A percentile compares a stretch with the other conserved stretches of the same genome.
phyloP scores from a whole-genome alignment of 2,113 vertebrate species.

The Stictonetta naevosa region DNA sequence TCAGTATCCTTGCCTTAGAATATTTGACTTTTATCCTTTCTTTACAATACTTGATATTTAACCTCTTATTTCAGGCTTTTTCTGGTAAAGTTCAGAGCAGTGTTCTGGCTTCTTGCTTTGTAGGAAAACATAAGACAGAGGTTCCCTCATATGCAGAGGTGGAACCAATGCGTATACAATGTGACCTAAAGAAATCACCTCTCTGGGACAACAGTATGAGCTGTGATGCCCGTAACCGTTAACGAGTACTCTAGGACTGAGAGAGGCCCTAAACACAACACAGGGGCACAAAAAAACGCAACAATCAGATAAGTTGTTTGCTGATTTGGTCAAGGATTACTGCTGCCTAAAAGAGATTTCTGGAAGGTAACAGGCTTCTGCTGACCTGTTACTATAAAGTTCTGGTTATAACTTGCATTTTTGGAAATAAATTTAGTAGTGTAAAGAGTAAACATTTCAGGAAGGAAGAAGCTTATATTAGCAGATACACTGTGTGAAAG shows the following conservation, averaged over 20 bases:
- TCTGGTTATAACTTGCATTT: background rate
- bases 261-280: background rate
- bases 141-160: background rate
- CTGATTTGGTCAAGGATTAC: background rate
- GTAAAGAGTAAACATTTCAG: background rate
- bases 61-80: background rate
- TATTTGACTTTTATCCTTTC: background rate
- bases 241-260: background rate
- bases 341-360: background rate
- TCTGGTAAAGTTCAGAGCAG: background rate
- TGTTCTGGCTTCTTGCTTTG: background rate
- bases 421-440: background rate
- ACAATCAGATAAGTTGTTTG: background rate
- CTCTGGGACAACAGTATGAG: background rate
- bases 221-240: background rate
- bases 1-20: background rate
- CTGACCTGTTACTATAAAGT: background rate
- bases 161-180: background rate
- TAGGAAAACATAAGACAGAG: background rate
- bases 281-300: background rate
- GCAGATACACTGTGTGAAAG: background rate
- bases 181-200: background rate
- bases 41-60: background rate
- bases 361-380: background rate
- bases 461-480: background rate